Conservation (phyloP, 2,888 invertebrate species). For the Smittia sp. region DNA sequence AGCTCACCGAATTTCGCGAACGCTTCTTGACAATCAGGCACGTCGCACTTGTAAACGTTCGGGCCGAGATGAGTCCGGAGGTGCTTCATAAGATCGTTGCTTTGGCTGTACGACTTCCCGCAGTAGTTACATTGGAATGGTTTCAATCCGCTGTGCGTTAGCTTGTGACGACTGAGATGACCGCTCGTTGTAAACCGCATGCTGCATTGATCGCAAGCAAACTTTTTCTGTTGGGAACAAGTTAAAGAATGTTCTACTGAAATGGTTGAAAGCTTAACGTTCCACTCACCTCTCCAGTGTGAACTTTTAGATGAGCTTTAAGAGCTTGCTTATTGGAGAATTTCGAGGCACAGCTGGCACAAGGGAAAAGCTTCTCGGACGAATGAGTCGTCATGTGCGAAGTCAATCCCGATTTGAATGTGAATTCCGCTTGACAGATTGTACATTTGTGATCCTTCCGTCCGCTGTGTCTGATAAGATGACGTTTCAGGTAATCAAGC, state of each 20-base stretch:
- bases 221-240: slow-evolving; percentile 17
- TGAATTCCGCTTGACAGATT: background rate
- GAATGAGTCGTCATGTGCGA: slow-evolving; percentile 32
- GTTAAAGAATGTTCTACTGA: background rate
- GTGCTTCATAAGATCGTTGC: slow-evolving; percentile 34
- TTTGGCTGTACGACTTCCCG: slow-evolving; percentile 11
- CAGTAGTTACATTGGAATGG: slow-evolving; percentile 27
- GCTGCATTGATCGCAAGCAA: slow-evolving; percentile 7
- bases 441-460: slow-evolving; percentile 10
- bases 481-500: slow-evolving; percentile 24
- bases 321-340: slow-evolving; percentile 16
- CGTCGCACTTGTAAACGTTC: slow-evolving; percentile 16
- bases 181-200: slow-evolving; percentile 16
- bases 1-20: slow-evolving; percentile 26
- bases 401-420: background rate
- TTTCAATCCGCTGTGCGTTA: slow-evolving; percentile 6
- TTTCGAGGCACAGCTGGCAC: background rate
- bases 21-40: background rate
- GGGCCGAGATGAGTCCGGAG: slow-evolving; percentile 21
- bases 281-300: background rate
- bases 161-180: slow-evolving; percentile 5
- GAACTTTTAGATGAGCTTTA: background rate
- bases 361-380: background rate
- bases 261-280: background rate
- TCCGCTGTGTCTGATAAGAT: slow-evolving; percentile 10